Evolutionary conservation across 2,888 invertebrate species (phyloP).

Genomic region (Scelioninae gen. 1): DNA sequence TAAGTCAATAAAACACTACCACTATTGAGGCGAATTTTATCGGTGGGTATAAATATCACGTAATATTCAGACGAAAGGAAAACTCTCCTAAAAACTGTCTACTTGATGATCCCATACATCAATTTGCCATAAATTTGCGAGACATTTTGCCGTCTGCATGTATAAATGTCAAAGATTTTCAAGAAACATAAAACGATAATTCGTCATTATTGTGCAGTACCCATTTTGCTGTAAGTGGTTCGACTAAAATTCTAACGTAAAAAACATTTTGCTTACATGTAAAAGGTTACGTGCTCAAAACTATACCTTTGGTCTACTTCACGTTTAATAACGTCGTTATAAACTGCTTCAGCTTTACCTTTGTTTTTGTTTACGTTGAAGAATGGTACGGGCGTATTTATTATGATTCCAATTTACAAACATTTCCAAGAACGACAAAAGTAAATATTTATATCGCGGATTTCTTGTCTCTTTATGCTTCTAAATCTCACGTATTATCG

Average conservation of each 20-base stretch:
- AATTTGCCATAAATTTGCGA: constrained; percentile 46
- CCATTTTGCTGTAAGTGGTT: constrained; percentile 49
- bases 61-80: constrained; percentile 31
- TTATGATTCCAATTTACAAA: constrained; percentile 30
- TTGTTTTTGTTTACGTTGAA: constrained; percentile 31
- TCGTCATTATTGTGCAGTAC: constrained; percentile 40
- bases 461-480: background rate
- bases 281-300: constrained; percentile 48
- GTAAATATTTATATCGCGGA: constrained; percentile 4
- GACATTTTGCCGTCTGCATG: constrained; percentile 42
- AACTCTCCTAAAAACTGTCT: constrained; percentile 22
- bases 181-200: constrained; percentile 38
- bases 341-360: constrained; percentile 32
- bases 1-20: constrained; percentile 12
- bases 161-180: constrained; percentile 56
- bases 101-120: constrained; percentile 28
- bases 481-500: constrained; percentile 1
- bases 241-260: constrained; percentile 45
- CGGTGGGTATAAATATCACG: constrained; percentile 9
- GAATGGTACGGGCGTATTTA: constrained; percentile 3
- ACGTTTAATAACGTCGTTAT: constrained; percentile 54
- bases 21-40: constrained; percentile 10
- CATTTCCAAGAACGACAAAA: constrained; percentile 15
- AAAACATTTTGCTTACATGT: constrained; percentile 35
- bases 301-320: constrained; percentile 29